Base-by-base conservation (phyloP, 37 sponge, comb jelly and placozoan species). In the Oopsacas minuta region DNA sequence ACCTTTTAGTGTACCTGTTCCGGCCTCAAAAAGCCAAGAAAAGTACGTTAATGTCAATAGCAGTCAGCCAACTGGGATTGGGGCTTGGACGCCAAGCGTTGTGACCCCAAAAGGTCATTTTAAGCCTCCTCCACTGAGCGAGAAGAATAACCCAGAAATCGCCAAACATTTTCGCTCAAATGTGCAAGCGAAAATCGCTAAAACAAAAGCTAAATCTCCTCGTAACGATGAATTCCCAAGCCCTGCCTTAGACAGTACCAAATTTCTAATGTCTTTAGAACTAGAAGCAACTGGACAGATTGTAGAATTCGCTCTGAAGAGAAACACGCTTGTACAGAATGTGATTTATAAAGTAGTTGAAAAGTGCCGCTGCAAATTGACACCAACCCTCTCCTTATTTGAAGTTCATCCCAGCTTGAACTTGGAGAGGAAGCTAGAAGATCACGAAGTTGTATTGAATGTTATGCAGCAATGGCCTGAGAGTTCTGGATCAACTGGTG, bases 171-270 rank as follows among this genome's bases (percentile, higher is more conserved):
- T 61, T 61, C 22, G 22, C 22, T 61, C 75, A 3, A 61, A 61
- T 61, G 75, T 61, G 28, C 75, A 61, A 61, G 75, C 75, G 28
- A 61, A 61, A 61, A 61, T 61, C 22, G 75, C 75, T n/a, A 61
- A 25, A n/a, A 61, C 75, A 3, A 61, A 61, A n/a, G 75, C 75
- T n/a, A 61, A 61, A 61, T 10, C 30, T 3, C 28, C 20, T 12
- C 75, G 32, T 61, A 42, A 42, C 49, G 15, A 15, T 42, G 22
- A 3, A 34, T 25, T 32, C 20, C 28, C 75, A 20, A 3, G 75
- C 28, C 3, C 75, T 61, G 32, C 75, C 1, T 3, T n/a, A 7
- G 28, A 61, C 3, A 34, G 75, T 34, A 12, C 32, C 75, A 61
- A 61, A 12, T 61, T 25, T 34, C 5, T 61, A n/a, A 25, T 61